Base-by-base conservation (phyloP, 2,888 invertebrate genomes). In the Epinotia demarniana region DNA sequence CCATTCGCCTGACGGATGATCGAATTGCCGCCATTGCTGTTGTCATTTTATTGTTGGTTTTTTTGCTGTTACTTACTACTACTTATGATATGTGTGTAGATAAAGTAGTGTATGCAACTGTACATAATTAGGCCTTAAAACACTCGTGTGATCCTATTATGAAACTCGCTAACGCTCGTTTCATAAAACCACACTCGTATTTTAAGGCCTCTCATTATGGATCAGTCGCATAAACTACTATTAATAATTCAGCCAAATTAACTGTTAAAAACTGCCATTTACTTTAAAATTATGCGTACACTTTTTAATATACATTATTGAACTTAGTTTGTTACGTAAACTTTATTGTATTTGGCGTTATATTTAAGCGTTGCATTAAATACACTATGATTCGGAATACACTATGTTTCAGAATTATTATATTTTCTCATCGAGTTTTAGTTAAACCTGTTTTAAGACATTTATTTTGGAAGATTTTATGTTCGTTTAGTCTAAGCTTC, bases 391-490 rank as follows among this genome's bases (percentile, higher is more conserved):
- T 91, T 88, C 83, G 3, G 23, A 93, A 87, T 90, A 91, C 89
- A 92, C 84, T 84, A 89, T 91, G 91, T 92, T 91, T 88, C 83
- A 86, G 82, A 90, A 86, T 84, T 79, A 77, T 79, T 78, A 78
- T 80, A 83, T 83, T 85, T 84, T 88, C 89, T 87, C 75, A 73
- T 75, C 77, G 81, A 83, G 82, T 87, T 86, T 88, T 86, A 83
- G 78, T 82, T 88, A 87, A 85, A 84, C 84, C 85, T 84, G 79
- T 84, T 90, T 88, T 77, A 80, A 83, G 80, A 88, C 93, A 92
- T 94, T 94, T 94, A 93, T 94, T 94, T 94, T 94, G 94, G 94
- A 94, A 93, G 94, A 93, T 87, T 91, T 86, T 84, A 57, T 84
- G 83, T 92, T 90, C 78, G 77, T 80, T 84, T 82, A 77, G 79